phyloP scores from a whole-genome alignment of 2,113 vertebrate species.

The Illadopsis cleaveri region DNA sequence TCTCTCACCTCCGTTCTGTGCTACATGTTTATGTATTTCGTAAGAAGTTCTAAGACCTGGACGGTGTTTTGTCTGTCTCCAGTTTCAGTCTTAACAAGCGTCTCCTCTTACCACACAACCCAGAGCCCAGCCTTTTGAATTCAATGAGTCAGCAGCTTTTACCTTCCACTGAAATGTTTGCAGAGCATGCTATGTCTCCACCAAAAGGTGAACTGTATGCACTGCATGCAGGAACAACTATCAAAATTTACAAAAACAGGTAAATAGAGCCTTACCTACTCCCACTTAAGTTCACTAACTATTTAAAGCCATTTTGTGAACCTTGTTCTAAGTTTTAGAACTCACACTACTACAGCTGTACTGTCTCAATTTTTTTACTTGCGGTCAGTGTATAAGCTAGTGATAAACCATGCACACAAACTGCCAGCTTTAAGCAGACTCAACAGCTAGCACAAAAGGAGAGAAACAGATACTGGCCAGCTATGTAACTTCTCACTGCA shows the following conservation, averaged over 20 bases:
- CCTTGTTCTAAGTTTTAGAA: background rate
- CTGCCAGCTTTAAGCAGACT: background rate
- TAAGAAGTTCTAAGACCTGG: constrained; percentile 17
- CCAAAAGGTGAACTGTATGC: background rate
- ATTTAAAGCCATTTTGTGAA: background rate
- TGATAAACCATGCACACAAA: background rate
- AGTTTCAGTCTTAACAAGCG: background rate
- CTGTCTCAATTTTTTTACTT: background rate
- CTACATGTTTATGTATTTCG: background rate
- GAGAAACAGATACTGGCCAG: background rate
- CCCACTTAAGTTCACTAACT: background rate
- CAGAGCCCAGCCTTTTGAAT: background rate
- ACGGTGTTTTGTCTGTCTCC: constrained; percentile 28
- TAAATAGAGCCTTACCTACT: background rate
- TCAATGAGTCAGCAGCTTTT: constrained; percentile 37
- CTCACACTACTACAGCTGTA: background rate
- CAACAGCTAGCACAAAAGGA: background rate
- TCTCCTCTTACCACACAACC: constrained; percentile 8
- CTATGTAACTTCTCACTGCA: background rate
- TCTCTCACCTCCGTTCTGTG: background rate
- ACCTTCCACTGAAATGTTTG: background rate
- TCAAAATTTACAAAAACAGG: background rate
- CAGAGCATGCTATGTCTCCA: constrained; percentile 25
- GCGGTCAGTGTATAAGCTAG: background rate
- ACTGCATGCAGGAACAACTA: background rate